A percentile compares a stretch with the other conserved stretches of the same genome.
Evolutionary conservation across 2,888 invertebrate species (phyloP).

Genomic region (Autographa gamma): DNA sequence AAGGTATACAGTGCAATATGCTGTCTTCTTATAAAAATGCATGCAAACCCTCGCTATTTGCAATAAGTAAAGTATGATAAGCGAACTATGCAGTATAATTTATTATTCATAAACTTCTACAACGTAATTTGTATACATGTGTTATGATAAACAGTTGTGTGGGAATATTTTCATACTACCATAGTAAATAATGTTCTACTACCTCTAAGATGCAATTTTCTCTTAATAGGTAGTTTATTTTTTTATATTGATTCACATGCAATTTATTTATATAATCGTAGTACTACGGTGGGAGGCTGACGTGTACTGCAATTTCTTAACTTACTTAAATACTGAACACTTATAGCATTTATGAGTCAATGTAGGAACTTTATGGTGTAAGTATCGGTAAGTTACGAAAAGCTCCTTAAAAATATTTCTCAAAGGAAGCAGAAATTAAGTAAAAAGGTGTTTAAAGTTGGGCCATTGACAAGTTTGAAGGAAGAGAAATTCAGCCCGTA

Average conservation of each 20-base stretch:
- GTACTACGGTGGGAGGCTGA: neutral
- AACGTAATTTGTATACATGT: neutral
- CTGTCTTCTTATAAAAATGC: neutral
- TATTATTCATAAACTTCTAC: conserved; percentile 2
- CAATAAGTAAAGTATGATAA: neutral
- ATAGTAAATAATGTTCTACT: neutral
- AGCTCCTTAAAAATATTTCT: neutral
- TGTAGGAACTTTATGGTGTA: neutral
- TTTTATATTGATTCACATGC: no score
- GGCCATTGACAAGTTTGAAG: neutral
- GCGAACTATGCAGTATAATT: neutral
- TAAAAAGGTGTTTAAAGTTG: neutral
- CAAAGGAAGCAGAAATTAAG: neutral
- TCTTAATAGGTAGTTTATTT: no score
- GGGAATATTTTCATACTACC: neutral
- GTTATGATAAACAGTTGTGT: neutral
- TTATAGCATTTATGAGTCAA: no score
- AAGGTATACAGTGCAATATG: no score
- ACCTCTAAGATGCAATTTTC: neutral
- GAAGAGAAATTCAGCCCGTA: conserved; percentile 28
- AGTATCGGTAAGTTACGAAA: neutral
- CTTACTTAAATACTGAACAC: neutral
- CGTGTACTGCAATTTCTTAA: neutral
- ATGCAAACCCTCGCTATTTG: neutral
- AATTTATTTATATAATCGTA: neutral